A percentile compares a stretch with the other conserved stretches of the same genome.
These are phyloP conservation scores for Potorous gilbertii DNA, from an alignment of 2,797 vertebrate species.

Conservation along the genomic window DNA sequence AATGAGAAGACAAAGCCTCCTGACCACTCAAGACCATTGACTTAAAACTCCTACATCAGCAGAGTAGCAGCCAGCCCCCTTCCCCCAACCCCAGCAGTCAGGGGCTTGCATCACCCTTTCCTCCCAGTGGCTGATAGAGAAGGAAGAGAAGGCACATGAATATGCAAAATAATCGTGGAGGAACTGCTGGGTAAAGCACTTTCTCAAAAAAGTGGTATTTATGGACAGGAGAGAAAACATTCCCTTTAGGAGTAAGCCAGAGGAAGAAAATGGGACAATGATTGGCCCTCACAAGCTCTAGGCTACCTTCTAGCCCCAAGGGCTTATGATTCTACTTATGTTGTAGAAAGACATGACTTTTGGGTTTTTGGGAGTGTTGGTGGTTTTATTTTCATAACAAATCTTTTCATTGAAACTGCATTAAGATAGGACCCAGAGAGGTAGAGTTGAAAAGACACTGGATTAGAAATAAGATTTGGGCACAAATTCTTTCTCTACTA, in stretches of 20 bases:
- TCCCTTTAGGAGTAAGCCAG: not conserved
- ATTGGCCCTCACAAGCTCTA: not conserved
- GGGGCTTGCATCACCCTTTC: not conserved
- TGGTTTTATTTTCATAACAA: not conserved
- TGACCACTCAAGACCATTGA: not conserved
- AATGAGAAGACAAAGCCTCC: not conserved
- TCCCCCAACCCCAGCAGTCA: not conserved
- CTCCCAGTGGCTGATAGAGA: not conserved
- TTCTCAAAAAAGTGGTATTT: constrained; percentile 3
- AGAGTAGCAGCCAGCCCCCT: not conserved
- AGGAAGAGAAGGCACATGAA: not conserved
- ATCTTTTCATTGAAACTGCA: not conserved
- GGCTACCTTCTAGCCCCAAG: not conserved
- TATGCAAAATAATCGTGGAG: not conserved
- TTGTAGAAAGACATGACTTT: not conserved
- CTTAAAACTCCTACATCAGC: not conserved
- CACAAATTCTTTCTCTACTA: not conserved
- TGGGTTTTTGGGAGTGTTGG: not conserved
- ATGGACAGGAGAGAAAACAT: not conserved
- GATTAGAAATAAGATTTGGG: not conserved
- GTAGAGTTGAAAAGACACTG: not conserved
- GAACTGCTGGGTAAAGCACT: not conserved
- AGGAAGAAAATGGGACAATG: not conserved
- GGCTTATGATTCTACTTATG: not conserved
- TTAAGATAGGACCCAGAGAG: not conserved